Conservation (phyloP, 2,797 vertebrate genomes). For the Pipistrellus pipistrellus region DNA sequence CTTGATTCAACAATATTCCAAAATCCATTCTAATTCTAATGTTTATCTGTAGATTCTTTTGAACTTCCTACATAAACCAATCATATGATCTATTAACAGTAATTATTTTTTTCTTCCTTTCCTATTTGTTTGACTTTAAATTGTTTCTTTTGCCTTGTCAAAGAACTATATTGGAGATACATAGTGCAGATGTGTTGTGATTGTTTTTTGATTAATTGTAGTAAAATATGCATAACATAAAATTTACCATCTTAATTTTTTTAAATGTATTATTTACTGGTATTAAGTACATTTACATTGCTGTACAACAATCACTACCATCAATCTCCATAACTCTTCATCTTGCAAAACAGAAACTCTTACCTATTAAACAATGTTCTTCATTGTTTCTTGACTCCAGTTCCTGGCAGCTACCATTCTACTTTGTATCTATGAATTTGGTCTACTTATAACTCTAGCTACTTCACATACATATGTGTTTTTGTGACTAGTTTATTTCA, state of each 20-base stretch:
- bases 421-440: neutral
- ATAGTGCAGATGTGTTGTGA: neutral
- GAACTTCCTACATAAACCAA: neutral
- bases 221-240: neutral
- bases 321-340: neutral
- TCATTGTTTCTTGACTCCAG: neutral
- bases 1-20: neutral
- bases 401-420: neutral
- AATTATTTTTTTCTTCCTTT: neutral
- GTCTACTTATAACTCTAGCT: neutral
- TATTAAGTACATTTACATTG: neutral
- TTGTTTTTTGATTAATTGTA: neutral
- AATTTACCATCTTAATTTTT: neutral
- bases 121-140: neutral
- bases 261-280: neutral
- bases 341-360: neutral
- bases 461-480: neutral
- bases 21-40: neutral
- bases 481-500: slow-evolving; percentile 25
- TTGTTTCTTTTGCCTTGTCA: neutral
- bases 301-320: neutral
- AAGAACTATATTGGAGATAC: neutral
- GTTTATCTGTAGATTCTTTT: neutral
- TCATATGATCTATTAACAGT: neutral
- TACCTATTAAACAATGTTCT: neutral